phyloP scores from a whole-genome alignment of 2,888 invertebrate genomes.

The Apodemia zela region DNA sequence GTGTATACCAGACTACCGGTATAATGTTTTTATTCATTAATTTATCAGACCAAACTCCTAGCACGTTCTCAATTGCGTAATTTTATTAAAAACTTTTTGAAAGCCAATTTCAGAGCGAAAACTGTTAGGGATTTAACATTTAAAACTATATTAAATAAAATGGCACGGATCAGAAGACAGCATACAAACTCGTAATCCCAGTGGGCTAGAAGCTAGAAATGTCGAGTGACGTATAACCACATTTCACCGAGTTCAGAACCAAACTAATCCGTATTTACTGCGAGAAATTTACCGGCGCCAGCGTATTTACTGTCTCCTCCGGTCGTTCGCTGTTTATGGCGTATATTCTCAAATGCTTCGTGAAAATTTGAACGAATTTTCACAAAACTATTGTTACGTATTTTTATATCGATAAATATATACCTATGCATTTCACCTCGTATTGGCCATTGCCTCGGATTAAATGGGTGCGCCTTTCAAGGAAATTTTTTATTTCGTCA shows the following conservation, averaged over 20 bases:
- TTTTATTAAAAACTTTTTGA: neutral
- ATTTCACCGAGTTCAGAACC: conserved; percentile 34
- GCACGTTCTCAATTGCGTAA: neutral
- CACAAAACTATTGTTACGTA: conserved; percentile 3
- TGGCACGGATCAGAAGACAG: conserved; percentile 6
- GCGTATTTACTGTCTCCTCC: conserved; percentile 30
- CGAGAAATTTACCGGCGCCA: conserved; percentile 28
- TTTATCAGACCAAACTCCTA: neutral
- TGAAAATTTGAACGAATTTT: conserved; percentile 7
- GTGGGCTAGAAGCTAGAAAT: conserved; percentile 8
- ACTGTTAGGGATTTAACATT: neutral
- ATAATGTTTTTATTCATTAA: too few species aligned
- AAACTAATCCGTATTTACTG: conserved; percentile 36
- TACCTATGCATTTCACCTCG: too few species aligned
- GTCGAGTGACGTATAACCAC: conserved; percentile 27
- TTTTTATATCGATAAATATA: neutral
- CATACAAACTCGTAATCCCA: conserved; percentile 18
- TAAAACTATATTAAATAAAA: conserved; percentile 2
- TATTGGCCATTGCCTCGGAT: too few species aligned
- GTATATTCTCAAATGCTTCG: conserved; percentile 15
- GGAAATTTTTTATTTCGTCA: too few species aligned
- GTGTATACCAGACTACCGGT: too few species aligned
- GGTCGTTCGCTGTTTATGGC: conserved; percentile 16
- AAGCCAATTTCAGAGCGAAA: neutral
- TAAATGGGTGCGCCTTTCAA: too few species aligned